Evolutionary conservation across 1,140 invertebrate species (phyloP), one percentile per base, ranked within the genome.

Genomic region (Calosoma granatense): DNA sequence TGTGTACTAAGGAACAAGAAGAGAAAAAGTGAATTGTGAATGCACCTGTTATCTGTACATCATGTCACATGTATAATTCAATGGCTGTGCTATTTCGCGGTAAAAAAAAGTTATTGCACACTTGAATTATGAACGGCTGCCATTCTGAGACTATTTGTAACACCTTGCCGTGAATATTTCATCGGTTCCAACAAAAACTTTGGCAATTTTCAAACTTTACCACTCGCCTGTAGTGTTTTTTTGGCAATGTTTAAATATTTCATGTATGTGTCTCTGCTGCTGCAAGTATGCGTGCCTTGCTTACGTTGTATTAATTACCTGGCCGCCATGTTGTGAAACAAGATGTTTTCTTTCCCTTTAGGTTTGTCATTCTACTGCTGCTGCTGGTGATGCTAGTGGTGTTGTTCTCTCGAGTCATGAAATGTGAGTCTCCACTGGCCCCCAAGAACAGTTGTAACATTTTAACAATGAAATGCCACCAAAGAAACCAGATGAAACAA

Each of bases 11-110:
- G 26, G 26, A 6, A 36, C 6, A n/a, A n/a, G n/a, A n/a, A 36
- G 6, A 9, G 26, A 47, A 47, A 47, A 47, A 47, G 41, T 47
- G 41, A 47, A 47, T 47, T 47, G 41, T 47, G 41, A 47, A 47
- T 47, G 41, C 41, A 47, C 6, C 17, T 47, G 41, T 47, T 47
- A 47, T 47, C 41, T 47, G 41, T 47, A 47, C 41, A 47, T 47
- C 41, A 47, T 47, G 41, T 47, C 41, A 17, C 41, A 47, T 47
- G 41, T 17, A 47, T 47, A 47, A 47, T 47, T 47, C 41, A 47
- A 47, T 17, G 41, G 9, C 3, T 47, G 6, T 47, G 6, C 17
- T 11, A 17, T 36, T 36, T 36, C 26, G 26, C 26, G 26, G 26
- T 36, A 47, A 17, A 47, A 47, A 47, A 47, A 47, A 47, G 6